Evolutionary conservation across 2,797 vertebrate species (phyloP).

Genomic region (Prunella strophiata): DNA sequence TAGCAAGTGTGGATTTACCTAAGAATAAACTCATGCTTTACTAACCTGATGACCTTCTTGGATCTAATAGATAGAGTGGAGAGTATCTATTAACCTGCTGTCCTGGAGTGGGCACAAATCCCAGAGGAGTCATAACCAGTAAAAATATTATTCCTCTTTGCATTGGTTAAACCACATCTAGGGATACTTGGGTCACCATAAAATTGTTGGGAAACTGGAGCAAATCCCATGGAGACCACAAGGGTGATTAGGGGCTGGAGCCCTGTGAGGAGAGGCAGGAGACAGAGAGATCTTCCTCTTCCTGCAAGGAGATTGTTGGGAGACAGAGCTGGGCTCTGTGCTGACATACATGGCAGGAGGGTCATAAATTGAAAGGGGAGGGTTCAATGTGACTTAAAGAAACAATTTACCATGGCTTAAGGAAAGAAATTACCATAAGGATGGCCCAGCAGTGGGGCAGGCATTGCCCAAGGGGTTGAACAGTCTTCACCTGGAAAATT

Average conservation of each 20-base stretch:
- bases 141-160: not conserved
- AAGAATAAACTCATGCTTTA: not conserved
- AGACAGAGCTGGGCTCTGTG: not conserved
- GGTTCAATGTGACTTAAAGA: not conserved
- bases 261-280: not conserved
- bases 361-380: not conserved
- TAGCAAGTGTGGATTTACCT: not conserved
- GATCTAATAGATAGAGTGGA: not conserved
- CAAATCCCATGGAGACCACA: not conserved
- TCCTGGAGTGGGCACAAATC: not conserved
- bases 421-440: not conserved
- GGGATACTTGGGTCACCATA: not conserved
- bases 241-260: not conserved
- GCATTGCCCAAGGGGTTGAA: not conserved
- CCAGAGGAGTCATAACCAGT: not conserved
- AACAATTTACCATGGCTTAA: not conserved
- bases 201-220: not conserved
- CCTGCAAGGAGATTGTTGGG: not conserved
- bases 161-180: not conserved
- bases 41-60: not conserved
- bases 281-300: not conserved
- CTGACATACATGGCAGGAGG: fast-evolving
- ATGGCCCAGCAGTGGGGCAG: not conserved
- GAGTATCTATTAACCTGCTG: not conserved
- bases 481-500: not conserved